Conservation (phyloP, 2,113 vertebrate species). For the Chinchilla lanigera region DNA sequence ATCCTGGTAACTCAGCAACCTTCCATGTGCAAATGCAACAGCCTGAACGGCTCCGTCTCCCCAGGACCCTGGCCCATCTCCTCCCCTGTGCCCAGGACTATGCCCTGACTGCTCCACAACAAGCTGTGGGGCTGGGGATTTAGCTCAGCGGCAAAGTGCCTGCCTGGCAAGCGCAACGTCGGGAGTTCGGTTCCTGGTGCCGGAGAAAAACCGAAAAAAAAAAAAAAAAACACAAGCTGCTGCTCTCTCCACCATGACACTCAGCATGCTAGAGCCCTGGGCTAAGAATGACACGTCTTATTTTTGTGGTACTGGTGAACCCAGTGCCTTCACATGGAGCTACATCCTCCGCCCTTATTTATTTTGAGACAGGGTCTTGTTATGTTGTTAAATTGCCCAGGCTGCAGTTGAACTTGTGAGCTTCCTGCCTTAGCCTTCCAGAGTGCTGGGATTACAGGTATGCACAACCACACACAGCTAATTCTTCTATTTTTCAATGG, state of each 20-base stretch:
- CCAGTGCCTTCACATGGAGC: neutral
- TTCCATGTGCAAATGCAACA: accelerated
- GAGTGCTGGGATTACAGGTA: neutral
- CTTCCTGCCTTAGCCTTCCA: neutral
- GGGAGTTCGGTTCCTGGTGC: too few relatives aligned
- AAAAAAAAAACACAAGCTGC: too few relatives aligned
- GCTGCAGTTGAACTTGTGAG: neutral
- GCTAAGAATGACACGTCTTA: neutral
- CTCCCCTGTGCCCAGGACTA: neutral
- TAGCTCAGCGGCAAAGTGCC: too few relatives aligned
- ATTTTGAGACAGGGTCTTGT: neutral
- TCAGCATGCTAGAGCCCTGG: accelerated
- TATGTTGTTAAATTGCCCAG: neutral
- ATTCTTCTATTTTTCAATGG: neutral
- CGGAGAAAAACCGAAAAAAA: too few relatives aligned
- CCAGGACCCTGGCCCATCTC: neutral
- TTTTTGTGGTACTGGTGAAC: neutral
- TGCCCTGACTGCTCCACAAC: neutral
- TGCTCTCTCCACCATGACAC: neutral
- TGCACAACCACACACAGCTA: neutral
- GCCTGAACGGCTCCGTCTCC: accelerated
- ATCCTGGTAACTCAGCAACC: neutral
- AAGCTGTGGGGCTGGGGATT: too few relatives aligned
- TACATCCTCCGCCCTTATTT: neutral
- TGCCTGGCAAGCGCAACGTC: too few relatives aligned